Evolutionary conservation across 2,888 invertebrate genomes (phyloP).

Genomic region (Dolichomitus sp.): DNA sequence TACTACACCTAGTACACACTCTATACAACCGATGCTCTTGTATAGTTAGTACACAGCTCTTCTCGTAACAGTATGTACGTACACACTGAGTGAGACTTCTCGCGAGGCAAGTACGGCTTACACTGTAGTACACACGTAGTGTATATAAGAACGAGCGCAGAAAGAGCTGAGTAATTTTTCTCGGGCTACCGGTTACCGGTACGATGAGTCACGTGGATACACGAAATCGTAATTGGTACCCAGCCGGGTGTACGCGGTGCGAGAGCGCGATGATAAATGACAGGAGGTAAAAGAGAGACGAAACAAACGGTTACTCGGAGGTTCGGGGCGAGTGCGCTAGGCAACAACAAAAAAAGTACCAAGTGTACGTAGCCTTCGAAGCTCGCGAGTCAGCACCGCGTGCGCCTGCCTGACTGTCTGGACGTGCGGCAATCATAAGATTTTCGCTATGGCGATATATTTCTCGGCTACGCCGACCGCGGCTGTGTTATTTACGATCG

Average conservation of each 20-base stretch:
- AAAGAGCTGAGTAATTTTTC: conserved; percentile 63
- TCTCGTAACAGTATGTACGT: conserved; percentile 23
- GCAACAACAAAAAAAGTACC: conserved; percentile 60
- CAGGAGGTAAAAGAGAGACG: conserved; percentile 30
- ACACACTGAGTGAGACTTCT: conserved; percentile 63
- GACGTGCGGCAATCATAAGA: conserved; percentile 70
- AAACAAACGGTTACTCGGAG: conserved; percentile 22
- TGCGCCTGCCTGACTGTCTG: conserved; percentile 40
- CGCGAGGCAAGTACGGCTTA: conserved; percentile 27
- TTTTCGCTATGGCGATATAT: conserved; percentile 77
- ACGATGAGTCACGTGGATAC: conserved; percentile 64
- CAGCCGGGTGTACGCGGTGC: conserved; percentile 56
- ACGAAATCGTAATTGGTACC: conserved; percentile 71
- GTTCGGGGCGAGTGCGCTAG: conserved; percentile 68
- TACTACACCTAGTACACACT: conserved; percentile 14
- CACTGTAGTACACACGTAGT: conserved; percentile 29
- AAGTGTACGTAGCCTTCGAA: conserved; percentile 35
- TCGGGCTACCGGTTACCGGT: conserved; percentile 62
- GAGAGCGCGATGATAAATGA: conserved; percentile 67
- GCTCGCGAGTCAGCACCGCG: conserved; percentile 28
- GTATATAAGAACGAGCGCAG: conserved; percentile 33
- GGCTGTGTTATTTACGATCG: conserved; percentile 79
- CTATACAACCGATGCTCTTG: conserved; percentile 6
- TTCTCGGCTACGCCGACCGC: conserved; percentile 65
- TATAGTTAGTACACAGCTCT: neutral